These are phyloP conservation scores for Sturnira hondurensis DNA, from an alignment of 2,113 vertebrate genomes.

Conservation along the genomic window DNA sequence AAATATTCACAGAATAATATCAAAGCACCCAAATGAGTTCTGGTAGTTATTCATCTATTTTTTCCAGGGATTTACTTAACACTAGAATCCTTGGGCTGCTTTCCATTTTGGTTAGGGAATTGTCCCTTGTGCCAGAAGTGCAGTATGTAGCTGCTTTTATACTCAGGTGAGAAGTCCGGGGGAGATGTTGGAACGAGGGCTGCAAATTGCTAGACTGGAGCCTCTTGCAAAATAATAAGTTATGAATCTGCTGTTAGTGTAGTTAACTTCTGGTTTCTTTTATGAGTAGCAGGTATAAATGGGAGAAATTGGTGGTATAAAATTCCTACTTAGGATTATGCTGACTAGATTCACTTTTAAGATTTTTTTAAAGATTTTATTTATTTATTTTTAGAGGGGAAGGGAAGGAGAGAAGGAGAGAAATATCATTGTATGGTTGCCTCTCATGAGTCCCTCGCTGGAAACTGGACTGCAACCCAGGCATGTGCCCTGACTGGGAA, in stretches of 20 bases:
- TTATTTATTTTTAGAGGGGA: no score
- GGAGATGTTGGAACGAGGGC: not conserved
- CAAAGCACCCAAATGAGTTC: not conserved
- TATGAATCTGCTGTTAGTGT: not conserved
- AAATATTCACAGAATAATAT: not conserved
- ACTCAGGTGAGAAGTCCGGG: not conserved
- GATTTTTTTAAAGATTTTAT: not conserved
- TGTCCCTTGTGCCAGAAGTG: not conserved
- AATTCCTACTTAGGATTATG: conserved; percentile 22
- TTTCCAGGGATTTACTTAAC: not conserved
- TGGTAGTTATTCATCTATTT: not conserved
- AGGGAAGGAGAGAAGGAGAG: no score
- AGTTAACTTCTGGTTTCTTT: not conserved
- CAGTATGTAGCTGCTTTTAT: not conserved
- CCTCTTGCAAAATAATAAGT: not conserved
- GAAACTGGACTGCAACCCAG: no score
- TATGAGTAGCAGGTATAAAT: not conserved
- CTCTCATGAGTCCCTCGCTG: no score
- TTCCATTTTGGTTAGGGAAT: not conserved
- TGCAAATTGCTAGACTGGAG: not conserved
- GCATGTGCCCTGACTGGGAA: no score
- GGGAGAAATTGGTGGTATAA: conserved; percentile 12
- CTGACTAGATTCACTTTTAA: not conserved
- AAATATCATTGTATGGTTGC: no score
- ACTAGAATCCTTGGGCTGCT: not conserved